Evolutionary conservation across 2,797 vertebrate species (phyloP).

Genomic region (Crax fasciolata): DNA sequence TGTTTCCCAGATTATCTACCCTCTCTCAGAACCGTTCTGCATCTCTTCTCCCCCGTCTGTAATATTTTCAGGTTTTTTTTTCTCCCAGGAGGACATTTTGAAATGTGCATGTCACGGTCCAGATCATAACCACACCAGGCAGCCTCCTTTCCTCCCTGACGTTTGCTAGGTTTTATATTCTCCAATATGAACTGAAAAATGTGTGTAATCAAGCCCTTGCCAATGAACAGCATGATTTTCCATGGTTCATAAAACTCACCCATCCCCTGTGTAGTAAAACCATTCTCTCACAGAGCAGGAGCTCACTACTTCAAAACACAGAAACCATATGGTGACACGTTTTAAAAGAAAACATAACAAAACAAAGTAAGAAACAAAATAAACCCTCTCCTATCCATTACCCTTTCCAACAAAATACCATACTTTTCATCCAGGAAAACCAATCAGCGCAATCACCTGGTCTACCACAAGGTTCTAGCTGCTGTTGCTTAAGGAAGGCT

Average conservation of each 20-base stretch:
- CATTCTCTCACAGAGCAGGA: slow-evolving; percentile 21
- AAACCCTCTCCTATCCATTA: background rate
- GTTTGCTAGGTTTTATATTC: slow-evolving; percentile 43
- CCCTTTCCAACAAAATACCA: background rate
- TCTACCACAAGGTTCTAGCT: background rate
- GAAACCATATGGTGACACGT: slow-evolving; percentile 30
- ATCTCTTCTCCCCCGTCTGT: background rate
- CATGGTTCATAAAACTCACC: slow-evolving; percentile 62
- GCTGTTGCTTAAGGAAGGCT: background rate
- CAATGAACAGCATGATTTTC: slow-evolving; percentile 49
- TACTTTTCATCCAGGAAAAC: slow-evolving; percentile 25
- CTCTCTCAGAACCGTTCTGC: background rate
- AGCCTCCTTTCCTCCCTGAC: slow-evolving; percentile 48
- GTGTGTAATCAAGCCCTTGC: slow-evolving; percentile 25
- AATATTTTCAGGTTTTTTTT: slow-evolving; percentile 43
- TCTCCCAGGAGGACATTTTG: slow-evolving; percentile 16
- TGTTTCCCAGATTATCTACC: slow-evolving; percentile 14
- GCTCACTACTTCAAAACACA: slow-evolving; percentile 10
- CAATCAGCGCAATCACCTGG: background rate
- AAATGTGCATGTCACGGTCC: slow-evolving; percentile 34
- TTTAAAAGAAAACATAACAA: slow-evolving; percentile 46
- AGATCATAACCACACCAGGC: slow-evolving; percentile 59
- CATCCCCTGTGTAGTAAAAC: slow-evolving; percentile 5
- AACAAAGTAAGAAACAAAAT: background rate
- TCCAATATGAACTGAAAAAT: slow-evolving; percentile 62